phyloP scores from a whole-genome alignment of 2,113 vertebrate genomes.

The Tinamus guttatus region DNA sequence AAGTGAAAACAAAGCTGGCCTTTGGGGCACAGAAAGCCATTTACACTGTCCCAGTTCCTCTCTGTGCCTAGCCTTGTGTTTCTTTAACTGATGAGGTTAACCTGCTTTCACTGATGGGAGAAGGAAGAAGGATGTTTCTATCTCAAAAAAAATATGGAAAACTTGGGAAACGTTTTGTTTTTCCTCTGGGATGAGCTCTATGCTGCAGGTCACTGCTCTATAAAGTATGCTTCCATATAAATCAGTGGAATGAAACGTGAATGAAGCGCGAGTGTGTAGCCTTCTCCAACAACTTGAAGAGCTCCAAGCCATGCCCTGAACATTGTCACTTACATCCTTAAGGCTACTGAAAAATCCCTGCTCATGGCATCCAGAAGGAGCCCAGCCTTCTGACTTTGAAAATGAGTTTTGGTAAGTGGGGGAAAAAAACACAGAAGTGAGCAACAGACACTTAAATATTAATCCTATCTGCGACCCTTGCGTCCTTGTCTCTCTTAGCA shows the following conservation, averaged over 20 bases:
- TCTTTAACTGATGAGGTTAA: neutral
- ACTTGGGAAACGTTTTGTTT: neutral
- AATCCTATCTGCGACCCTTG: neutral
- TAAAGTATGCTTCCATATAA: neutral
- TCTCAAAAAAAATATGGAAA: neutral
- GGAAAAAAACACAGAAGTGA: neutral
- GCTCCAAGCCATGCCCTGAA: neutral
- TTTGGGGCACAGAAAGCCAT: neutral
- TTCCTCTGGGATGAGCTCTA: neutral
- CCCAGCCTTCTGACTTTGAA: neutral
- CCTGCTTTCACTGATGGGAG: neutral
- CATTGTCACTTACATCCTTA: neutral
- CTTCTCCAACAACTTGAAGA: accelerated
- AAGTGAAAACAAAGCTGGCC: neutral
- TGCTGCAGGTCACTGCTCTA: neutral
- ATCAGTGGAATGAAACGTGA: neutral
- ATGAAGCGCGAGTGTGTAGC: accelerated
- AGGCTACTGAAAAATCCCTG: neutral
- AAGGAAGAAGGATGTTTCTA: neutral
- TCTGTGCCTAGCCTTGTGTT: neutral
- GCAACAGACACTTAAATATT: neutral
- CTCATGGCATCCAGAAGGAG: neutral
- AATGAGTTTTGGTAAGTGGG: neutral
- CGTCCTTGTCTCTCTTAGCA: neutral
- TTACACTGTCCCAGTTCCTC: accelerated